Evolutionary conservation across 2,888 invertebrate genomes (phyloP).

Genomic region (Caenorhabditis macrosperma): DNA sequence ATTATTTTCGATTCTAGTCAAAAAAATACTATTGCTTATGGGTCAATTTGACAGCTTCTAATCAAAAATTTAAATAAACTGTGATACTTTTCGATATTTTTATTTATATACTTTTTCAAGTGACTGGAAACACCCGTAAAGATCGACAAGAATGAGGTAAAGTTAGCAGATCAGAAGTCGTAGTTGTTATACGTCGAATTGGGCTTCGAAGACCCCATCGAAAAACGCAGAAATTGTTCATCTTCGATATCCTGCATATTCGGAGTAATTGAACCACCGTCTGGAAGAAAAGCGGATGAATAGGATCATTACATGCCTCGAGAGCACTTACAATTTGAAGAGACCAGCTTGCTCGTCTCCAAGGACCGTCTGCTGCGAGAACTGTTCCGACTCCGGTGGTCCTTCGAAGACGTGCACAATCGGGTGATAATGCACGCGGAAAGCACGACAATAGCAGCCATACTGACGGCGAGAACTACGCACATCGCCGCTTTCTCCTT

Average conservation of each 20-base stretch:
- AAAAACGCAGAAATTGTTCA: constrained; percentile 61
- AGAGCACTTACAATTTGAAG: constrained; percentile 56
- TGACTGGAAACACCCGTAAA: constrained; percentile 33
- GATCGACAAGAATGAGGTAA: constrained; percentile 17
- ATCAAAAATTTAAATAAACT: neutral
- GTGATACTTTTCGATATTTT: neutral
- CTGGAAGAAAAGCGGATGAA: constrained; percentile 1
- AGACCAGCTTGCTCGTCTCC: constrained; percentile 66
- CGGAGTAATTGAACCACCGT: constrained; percentile 56
- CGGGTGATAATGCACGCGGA: constrained; percentile 71
- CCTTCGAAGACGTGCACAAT: constrained; percentile 45
- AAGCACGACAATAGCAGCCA: constrained; percentile 73
- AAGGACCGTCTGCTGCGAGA: constrained; percentile 56
- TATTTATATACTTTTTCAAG: neutral
- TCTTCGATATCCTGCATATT: constrained; percentile 66
- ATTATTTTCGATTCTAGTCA: constrained; percentile 52
- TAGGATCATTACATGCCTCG: neutral
- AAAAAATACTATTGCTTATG: constrained; percentile 19
- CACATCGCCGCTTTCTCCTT: constrained; percentile 75
- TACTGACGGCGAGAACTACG: constrained; percentile 67
- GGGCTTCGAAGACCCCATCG: constrained; percentile 45
- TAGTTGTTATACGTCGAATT: constrained; percentile 32
- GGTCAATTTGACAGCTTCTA: constrained; percentile 16
- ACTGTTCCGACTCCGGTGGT: constrained; percentile 21
- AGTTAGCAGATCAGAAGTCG: constrained; percentile 11